These are phyloP conservation scores for Lysandra coridon DNA, from an alignment of 2,888 invertebrate species.

Conservation along the genomic window DNA sequence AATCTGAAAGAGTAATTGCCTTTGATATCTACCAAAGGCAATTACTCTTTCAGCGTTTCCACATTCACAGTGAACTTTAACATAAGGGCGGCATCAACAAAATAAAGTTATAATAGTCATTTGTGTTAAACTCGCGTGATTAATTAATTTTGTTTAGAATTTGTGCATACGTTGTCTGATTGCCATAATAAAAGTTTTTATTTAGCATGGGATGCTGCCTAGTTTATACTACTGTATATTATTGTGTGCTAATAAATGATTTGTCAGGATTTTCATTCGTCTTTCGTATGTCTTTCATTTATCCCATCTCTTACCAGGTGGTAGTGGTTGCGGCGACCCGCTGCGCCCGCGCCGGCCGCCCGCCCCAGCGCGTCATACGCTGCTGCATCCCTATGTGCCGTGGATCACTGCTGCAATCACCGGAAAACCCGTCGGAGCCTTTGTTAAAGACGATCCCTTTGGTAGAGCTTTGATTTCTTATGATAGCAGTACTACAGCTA, in stretches of 20 bases:
- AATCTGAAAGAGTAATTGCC: too few relatives aligned
- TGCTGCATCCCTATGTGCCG: constrained; percentile 63
- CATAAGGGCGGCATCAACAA: too few relatives aligned
- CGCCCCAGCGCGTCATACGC: constrained; percentile 56
- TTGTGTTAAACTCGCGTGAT: too few relatives aligned
- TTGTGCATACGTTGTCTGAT: too few relatives aligned
- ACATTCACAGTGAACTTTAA: too few relatives aligned
- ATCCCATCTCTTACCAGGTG: constrained; percentile 47
- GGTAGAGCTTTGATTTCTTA: constrained; percentile 48
- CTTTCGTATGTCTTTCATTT: neutral
- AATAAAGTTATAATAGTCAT: too few relatives aligned
- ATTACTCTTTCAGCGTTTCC: neutral
- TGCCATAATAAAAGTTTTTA: too few relatives aligned
- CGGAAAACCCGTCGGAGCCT: constrained; percentile 57
- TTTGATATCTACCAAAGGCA: too few relatives aligned
- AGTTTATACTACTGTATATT: too few relatives aligned
- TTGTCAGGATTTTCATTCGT: neutral
- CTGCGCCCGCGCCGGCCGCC: constrained; percentile 52
- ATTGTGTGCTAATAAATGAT: too few relatives aligned
- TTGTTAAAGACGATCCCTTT: constrained; percentile 67
- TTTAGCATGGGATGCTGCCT: too few relatives aligned
- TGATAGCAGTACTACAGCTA: neutral
- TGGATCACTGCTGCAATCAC: constrained; percentile 70
- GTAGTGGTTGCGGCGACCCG: constrained; percentile 63
- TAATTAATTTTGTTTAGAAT: too few relatives aligned